These are phyloP conservation scores for Chelonus insularis DNA, from an alignment of 1,140 invertebrate genomes.

Conservation along the genomic window DNA sequence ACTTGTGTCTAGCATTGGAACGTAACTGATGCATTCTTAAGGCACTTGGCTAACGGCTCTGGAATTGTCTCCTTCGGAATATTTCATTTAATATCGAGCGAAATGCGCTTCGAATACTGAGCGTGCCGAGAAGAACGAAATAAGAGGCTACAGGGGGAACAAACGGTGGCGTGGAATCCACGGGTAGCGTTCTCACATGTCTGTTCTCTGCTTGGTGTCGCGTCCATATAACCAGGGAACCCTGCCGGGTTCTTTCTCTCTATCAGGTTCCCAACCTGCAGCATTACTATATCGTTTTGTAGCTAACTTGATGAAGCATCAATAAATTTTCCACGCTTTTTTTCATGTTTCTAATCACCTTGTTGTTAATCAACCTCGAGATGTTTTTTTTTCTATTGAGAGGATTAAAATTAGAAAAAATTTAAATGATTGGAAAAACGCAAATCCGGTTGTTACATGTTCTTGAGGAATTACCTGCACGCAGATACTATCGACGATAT, in stretches of 20 bases:
- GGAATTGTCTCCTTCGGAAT: constrained; percentile 38
- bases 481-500: constrained; percentile 30
- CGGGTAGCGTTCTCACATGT: constrained; percentile 12
- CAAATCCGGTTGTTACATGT: constrained; percentile 34
- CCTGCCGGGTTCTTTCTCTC: neutral
- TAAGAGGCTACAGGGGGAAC: constrained; percentile 19
- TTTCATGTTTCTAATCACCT: neutral
- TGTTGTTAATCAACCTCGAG: neutral
- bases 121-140: constrained; percentile 37
- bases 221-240: neutral
- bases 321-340: neutral
- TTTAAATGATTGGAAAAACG: constrained; percentile 13
- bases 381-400: neutral
- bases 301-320: neutral
- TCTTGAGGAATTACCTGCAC: constrained; percentile 32
- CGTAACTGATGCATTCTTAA: constrained; percentile 6
- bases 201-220: neutral
- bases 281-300: too few species aligned
- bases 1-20: constrained; percentile 3
- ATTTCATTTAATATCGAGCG: constrained; percentile 59
- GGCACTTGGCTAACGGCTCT: constrained; percentile 10
- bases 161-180: constrained; percentile 12
- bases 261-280: constrained; percentile 6
- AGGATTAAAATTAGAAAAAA: neutral
- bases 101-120: constrained; percentile 53